Conservation (phyloP, 2,888 invertebrate species). For the Philereme vetulata region DNA sequence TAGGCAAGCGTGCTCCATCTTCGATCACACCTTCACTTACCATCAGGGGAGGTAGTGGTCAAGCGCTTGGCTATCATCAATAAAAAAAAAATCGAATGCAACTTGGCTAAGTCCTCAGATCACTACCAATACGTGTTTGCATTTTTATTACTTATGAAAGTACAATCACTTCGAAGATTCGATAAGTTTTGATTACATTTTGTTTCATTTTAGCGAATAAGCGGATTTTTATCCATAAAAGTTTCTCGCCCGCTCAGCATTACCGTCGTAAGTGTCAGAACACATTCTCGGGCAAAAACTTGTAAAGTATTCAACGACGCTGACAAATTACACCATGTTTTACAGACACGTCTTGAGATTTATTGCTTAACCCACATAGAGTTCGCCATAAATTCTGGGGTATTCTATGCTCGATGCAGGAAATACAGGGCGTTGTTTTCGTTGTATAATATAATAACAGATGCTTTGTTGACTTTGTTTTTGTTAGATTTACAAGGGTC, state of each 20-base stretch:
- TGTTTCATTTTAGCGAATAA: background rate
- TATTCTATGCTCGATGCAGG: slow-evolving; percentile 32
- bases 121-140: too few species aligned
- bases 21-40: too few species aligned
- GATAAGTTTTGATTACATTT: background rate
- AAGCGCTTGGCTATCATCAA: too few species aligned
- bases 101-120: too few species aligned
- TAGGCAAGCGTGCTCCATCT: too few species aligned
- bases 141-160: too few species aligned
- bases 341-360: slow-evolving; percentile 54
- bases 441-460: slow-evolving; percentile 17
- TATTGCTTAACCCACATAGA: slow-evolving; percentile 51
- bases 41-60: too few species aligned
- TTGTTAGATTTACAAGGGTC: background rate
- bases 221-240: slow-evolving; percentile 17
- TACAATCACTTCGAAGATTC: too few species aligned
- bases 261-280: slow-evolving; percentile 31
- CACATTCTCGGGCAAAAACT: slow-evolving; percentile 47
- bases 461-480: slow-evolving; percentile 9
- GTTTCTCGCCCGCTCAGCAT: slow-evolving; percentile 25
- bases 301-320: slow-evolving; percentile 55
- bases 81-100: too few species aligned
- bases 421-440: slow-evolving; percentile 32
- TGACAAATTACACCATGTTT: slow-evolving; percentile 59
- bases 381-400: slow-evolving; percentile 50